Base-by-base conservation (phyloP, 1,140 invertebrate genomes). In the Leptestheria dahalacensis region DNA sequence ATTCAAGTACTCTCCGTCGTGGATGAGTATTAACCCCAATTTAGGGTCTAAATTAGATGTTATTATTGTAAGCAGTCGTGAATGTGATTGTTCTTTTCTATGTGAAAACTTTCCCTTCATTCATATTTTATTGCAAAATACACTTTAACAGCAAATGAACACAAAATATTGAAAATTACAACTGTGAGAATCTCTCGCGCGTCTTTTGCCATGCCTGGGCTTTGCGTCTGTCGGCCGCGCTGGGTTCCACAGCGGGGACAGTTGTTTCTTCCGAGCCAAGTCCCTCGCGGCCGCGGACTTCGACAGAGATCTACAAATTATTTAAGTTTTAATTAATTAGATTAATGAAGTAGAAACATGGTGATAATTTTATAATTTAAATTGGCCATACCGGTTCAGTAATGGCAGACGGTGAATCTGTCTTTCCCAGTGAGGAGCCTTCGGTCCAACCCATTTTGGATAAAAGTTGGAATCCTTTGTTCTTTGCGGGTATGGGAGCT, bases 381-480 rank as follows among this genome's bases (percentile, higher is more conserved):
- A 41, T 15, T 41, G 33, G 33, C 15, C 6, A 29, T 55, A 55
- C 58, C 15, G 58, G 58, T 52, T 52, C 58, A 1, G 25, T 60
- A 49, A 60, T 60, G 15, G 58, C 58, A 21, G 47, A 23, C 15
- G 48, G 28, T 11, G 51, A 52, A 23, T 60, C 51, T 6, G 49
- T 52, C 71, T 88, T 90, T 12, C 91, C 91, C 50, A 96, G 73
- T 0, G 83, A 78, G 64, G 88, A 77, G 56, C 91, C 91, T 71
- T 86, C 82, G n/a, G 79, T 82, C 91, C 90, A 95, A 15, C 91
- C 91, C 84, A 95, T 88, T 74, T 92, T 93, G 55, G 83, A 74
- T 41, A 95, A 69, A 69, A 95, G 71, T 74, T 90, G 85, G 70
- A 91, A 94, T 0, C 92, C 91, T 73, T 88, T 89, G 67, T 92